A percentile compares a stretch with the other conserved stretches of the same genome.
phyloP scores from a whole-genome alignment of 2,888 invertebrate genomes.

The Leptopilina drosophilae region DNA sequence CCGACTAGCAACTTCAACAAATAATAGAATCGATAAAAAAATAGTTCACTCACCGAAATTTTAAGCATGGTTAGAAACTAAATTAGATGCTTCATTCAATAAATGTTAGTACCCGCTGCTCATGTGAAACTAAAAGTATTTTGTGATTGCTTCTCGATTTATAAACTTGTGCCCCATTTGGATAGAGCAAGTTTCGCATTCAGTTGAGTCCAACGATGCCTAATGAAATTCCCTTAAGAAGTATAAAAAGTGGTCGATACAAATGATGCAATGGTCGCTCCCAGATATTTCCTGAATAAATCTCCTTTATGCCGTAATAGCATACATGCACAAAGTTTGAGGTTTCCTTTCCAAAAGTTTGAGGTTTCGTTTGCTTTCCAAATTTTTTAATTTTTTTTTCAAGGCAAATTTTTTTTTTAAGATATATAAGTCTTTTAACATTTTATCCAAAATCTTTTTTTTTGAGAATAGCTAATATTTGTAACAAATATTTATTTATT shows the following conservation, averaged over 20 bases:
- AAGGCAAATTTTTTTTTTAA: neutral
- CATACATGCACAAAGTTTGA: conserved; percentile 21
- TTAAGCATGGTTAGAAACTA: conserved; percentile 48
- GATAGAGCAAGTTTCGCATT: conserved; percentile 57
- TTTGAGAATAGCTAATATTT: too few relatives aligned
- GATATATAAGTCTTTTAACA: too few relatives aligned
- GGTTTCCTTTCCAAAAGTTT: too few relatives aligned
- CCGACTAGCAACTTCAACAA: neutral
- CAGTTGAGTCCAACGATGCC: conserved; percentile 55
- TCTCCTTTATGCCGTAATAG: conserved; percentile 52
- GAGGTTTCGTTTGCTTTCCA: neutral
- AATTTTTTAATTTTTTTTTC: neutral
- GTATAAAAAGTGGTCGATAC: conserved; percentile 69
- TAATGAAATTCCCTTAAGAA: conserved; percentile 74
- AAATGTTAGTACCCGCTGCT: conserved; percentile 52
- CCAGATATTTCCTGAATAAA: conserved; percentile 74
- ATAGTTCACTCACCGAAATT: conserved; percentile 47
- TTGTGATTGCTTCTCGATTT: conserved; percentile 63
- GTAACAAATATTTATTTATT: too few relatives aligned
- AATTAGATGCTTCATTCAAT: conserved; percentile 31
- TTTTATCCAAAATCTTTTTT: too few relatives aligned
- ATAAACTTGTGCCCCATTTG: conserved; percentile 72
- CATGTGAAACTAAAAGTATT: conserved; percentile 68
- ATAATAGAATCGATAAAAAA: neutral
- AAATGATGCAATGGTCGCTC: conserved; percentile 69